These are phyloP conservation scores for Tyria jacobaeae DNA, from an alignment of 2,888 invertebrate genomes.

Conservation along the genomic window DNA sequence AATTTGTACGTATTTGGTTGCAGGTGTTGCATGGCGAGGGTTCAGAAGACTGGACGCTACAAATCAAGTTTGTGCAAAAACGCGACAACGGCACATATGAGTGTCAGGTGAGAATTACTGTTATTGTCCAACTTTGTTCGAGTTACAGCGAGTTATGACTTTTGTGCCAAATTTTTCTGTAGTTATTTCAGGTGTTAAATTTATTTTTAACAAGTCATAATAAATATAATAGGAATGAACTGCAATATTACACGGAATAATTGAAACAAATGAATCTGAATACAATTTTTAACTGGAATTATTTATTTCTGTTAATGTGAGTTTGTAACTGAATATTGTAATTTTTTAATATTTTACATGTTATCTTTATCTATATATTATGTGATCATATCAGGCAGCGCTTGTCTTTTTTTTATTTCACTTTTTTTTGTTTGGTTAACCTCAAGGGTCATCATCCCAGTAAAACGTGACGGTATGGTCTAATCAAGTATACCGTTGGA, in stretches of 20 bases:
- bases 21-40: constrained; percentile 94
- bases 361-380: no score
- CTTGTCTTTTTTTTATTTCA: no score
- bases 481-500: no score
- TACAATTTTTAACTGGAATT: background rate
- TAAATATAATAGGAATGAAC: background rate
- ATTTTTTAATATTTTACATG: no score
- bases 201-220: background rate
- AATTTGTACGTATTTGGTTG: constrained; percentile 19
- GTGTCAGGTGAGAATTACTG: constrained; percentile 90
- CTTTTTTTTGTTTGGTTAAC: no score
- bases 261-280: background rate
- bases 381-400: no score
- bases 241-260: background rate
- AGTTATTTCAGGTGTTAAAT: background rate
- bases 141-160: constrained; percentile 10
- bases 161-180: background rate
- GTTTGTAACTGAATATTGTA: no score
- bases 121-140: constrained; percentile 16
- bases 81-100: constrained; percentile 97
- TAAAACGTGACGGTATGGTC: no score
- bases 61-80: constrained; percentile 97
- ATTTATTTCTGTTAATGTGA: background rate
- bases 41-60: constrained; percentile 97
- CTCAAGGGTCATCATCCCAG: no score